Evolutionary conservation across 1,140 invertebrate species (phyloP).

Genomic region (Apis dorsata): DNA sequence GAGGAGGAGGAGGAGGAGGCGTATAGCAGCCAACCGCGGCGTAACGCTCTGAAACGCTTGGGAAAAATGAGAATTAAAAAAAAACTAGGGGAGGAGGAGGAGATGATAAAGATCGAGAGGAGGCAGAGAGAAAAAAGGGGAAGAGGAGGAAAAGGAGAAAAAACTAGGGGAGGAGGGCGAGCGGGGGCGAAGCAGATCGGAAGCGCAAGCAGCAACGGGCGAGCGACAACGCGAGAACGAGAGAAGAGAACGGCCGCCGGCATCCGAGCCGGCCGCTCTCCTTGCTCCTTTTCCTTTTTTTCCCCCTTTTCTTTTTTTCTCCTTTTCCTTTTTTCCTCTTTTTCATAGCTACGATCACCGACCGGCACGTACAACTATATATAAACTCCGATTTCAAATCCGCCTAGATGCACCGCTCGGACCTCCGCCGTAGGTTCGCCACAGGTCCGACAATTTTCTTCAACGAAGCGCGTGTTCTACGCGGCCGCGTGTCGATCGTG

Average conservation of each 20-base stretch:
- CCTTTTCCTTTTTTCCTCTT: constrained; percentile 11
- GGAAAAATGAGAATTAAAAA: constrained; percentile 54
- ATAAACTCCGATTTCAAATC: constrained; percentile 67
- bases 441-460: constrained; percentile 18
- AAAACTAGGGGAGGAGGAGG: background rate
- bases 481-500: background rate
- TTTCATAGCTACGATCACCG: constrained; percentile 67
- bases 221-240: constrained; percentile 31
- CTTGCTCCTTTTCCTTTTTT: constrained; percentile 39
- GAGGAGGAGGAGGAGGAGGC: constrained; percentile 20
- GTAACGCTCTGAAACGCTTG: constrained; percentile 76
- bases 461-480: background rate
- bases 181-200: constrained; percentile 58
- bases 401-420: constrained; percentile 61
- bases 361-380: constrained; percentile 69
- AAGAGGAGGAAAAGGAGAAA: background rate
- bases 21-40: constrained; percentile 55
- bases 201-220: constrained; percentile 52
- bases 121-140: no score
- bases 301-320: no score
- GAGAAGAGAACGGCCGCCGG: constrained; percentile 42
- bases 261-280: constrained; percentile 37
- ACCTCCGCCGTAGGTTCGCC: constrained; percentile 66
- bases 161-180: constrained; percentile 43
- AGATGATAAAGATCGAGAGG: no score